Evolutionary conservation across 2,113 vertebrate species (phyloP), one percentile per base, ranked within the genome.

Genomic region (Hippocampus zosterae): DNA sequence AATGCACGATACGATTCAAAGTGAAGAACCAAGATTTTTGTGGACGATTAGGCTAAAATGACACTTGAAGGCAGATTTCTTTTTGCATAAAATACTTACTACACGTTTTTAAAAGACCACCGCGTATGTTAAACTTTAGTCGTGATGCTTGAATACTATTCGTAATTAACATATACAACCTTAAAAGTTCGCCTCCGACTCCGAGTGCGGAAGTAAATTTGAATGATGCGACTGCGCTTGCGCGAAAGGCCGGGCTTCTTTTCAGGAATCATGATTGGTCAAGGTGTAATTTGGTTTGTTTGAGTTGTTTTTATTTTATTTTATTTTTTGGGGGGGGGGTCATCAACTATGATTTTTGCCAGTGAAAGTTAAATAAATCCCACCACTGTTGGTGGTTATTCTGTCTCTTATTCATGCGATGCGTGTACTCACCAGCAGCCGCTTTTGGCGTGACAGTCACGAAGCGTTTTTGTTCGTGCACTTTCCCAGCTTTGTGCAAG

Each of bases 391-490:
- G 5, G 33, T 37, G 33, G 33, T 37, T 37, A 37, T 37, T 37
- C 33, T 37, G 33, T 37, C 33, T 37, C 33, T 37, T 37, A 37
- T 37, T 37, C 42, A 44, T 13, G 42, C 42, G 42, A 44, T 13
- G 42, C 42, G 10, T 13, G n/a, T 40, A 69, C 89, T 89, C 76
- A 92, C 89, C 75, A 87, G 78, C 75, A 84, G 81, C 62, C 79
- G 82, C 74, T 83, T 80, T 81, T 81, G 81, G 75, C 80, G 84
- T 72, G 88, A 88, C 87, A 86, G 82, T 86, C 52, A 68, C 19
- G 77, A 72, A 74, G 74, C 84, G 71, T 78, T 88, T 53, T 68
- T 80, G 0, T 80, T 80, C 19, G 65, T 65, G n/a, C 70, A 29
- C 82, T 81, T 88, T 69, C 86, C 87, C 89, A 90, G 86, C 62